Conservation (phyloP, 2,113 vertebrate genomes). For the Cynopterus brachyotis region DNA sequence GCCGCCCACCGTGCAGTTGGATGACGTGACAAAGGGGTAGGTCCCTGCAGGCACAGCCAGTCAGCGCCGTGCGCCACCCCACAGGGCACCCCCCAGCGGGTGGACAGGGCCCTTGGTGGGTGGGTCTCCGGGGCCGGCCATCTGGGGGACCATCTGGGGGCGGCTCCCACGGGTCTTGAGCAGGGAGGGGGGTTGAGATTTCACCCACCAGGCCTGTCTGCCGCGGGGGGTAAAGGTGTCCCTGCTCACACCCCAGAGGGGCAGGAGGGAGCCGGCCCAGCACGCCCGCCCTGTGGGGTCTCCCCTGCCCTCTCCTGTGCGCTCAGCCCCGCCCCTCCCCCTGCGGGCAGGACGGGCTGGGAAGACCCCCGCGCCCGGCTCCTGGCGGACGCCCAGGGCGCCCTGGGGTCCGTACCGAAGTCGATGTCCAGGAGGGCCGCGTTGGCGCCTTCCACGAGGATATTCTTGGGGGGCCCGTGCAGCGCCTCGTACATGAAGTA, state of each 20-base stretch:
- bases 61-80: fast-evolving
- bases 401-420: constrained; percentile 86
- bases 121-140: neutral
- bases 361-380: too few species aligned
- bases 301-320: neutral
- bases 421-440: constrained; percentile 98
- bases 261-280: too few species aligned
- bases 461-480: constrained; percentile 94
- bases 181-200: too few species aligned
- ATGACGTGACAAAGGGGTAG: constrained; percentile 98
- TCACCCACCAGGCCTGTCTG: too few species aligned
- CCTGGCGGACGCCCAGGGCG: fast-evolving
- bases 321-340: neutral
- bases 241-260: too few species aligned
- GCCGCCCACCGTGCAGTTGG: constrained; percentile 96
- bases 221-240: too few species aligned
- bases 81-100: fast-evolving
- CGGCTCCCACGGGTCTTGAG: neutral
- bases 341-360: fast-evolving
- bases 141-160: neutral
- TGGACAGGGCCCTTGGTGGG: fast-evolving
- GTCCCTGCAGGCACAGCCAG: constrained; percentile 86
- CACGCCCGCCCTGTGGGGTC: too few species aligned
- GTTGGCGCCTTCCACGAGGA: constrained; percentile 98
- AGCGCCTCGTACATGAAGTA: constrained; percentile 98